phyloP scores from a whole-genome alignment of 2,113 vertebrate genomes.

The Varanus salvator region DNA sequence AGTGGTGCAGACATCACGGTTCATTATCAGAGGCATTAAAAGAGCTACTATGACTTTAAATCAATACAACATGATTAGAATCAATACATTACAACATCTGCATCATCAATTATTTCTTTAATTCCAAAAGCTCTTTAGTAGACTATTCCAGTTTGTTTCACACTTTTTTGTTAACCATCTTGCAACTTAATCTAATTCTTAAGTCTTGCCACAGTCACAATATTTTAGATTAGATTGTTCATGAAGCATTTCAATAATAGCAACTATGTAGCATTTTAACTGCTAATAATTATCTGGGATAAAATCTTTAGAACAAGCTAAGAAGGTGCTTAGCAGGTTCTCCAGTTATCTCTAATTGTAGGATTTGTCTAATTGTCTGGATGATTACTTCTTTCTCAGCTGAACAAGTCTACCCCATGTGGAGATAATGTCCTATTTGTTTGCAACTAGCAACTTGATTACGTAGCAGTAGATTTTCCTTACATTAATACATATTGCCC shows the following conservation, averaged over 20 bases:
- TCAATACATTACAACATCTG: background rate
- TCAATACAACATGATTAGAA: background rate
- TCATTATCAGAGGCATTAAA: background rate
- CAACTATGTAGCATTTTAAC: background rate
- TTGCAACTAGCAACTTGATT: background rate
- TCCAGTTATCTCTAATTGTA: slow-evolving; percentile 12
- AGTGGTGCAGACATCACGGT: background rate
- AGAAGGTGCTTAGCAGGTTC: slow-evolving; percentile 10
- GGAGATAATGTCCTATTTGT: slow-evolving; percentile 19
- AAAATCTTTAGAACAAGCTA: slow-evolving; percentile 1
- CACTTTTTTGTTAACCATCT: background rate
- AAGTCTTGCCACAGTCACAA: background rate
- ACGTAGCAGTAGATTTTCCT: background rate
- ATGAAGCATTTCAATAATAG: background rate
- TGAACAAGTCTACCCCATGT: background rate
- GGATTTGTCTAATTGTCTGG: slow-evolving; percentile 15
- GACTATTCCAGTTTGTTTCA: background rate
- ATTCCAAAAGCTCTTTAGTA: background rate
- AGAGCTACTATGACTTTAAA: background rate
- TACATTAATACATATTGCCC: background rate
- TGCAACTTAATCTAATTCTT: background rate
- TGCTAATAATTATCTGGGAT: background rate
- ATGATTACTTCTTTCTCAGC: slow-evolving; percentile 5
- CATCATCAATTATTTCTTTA: background rate
- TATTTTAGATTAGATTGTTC: background rate